Evolutionary conservation across 2,888 invertebrate genomes (phyloP).

Genomic region (Dorcus parallelipipedus): DNA sequence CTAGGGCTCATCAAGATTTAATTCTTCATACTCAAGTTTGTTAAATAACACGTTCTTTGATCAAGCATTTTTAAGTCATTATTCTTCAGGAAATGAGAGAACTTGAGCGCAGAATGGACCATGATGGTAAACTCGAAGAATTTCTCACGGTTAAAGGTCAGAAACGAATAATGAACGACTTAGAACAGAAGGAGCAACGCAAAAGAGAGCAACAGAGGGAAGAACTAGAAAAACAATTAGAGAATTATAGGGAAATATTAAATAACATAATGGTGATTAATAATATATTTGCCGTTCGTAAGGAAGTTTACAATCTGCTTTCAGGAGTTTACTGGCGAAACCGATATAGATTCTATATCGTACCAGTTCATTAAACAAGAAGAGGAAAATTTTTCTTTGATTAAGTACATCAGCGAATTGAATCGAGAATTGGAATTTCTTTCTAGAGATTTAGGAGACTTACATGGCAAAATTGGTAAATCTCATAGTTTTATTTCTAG

Average conservation of each 20-base stretch:
- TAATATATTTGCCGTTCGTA: neutral
- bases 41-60: no score
- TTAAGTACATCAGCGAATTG: constrained; percentile 86
- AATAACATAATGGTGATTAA: constrained; percentile 61
- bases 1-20: constrained; percentile 71
- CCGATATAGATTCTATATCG: constrained; percentile 65
- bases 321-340: constrained; percentile 60
- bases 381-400: constrained; percentile 87
- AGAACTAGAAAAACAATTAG: constrained; percentile 66
- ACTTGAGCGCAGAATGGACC: constrained; percentile 78
- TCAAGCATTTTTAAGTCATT: no score
- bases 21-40: constrained; percentile 61
- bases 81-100: constrained; percentile 74
- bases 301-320: neutral
- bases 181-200: constrained; percentile 70
- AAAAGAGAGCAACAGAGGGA: constrained; percentile 66
- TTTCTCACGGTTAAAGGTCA: constrained; percentile 85
- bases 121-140: constrained; percentile 78
- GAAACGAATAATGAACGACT: constrained; percentile 67
- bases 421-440: constrained; percentile 78
- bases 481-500: neutral
- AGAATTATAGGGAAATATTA: constrained; percentile 72
- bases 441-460: constrained; percentile 63
- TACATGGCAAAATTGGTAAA: constrained; percentile 63
- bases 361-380: constrained; percentile 79